Evolutionary conservation across 2,797 vertebrate species (phyloP), one percentile per base, ranked within the genome.

Genomic region (Eutrigla gurnardus): DNA sequence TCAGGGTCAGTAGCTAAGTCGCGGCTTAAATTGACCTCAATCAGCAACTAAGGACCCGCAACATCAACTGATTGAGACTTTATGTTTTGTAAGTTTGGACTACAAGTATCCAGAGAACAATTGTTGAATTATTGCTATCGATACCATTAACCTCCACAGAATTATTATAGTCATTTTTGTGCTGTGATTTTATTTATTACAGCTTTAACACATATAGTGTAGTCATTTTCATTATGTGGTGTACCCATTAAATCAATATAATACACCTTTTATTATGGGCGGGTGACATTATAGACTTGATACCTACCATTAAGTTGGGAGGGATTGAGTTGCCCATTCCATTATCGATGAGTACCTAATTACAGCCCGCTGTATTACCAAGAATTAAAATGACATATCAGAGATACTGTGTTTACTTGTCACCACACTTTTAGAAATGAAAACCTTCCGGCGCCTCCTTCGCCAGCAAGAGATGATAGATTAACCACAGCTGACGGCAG

Each of bases 401-500:
- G 13, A 58, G 39, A 64, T 49, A 67, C 9, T 66, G 13, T 73
- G 66, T 70, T 59, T 25, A 53, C 25, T 60, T 66, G 42, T 80
- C 55, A 49, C 18, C 5, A 63, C 72, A 58, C 15, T 49, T 50
- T 47, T 6, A 15, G 5, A 42, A 70, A 25, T 25, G 25, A 25
- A 25, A 25, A 25, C 25, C 25, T 25, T 25, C 25, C 25, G 25
- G 25, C 25, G 25, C 25, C 25, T 25, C 25, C 25, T 25, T 81
- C 7, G 5, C n/a, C 32, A 70, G 53, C 60, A 40, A 42, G 39
- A 67, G 68, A 53, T 71, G 61, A 82, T 65, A 81, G 64, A 85
- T 82, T 79, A 84, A 76, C 64, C 68, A 59, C 65, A 72, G 54
- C 45, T 78, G 71, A 86, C 75, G 1, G 7, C 79, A 83, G 79